Percentiles rank a stretch among this genome's conserved stretches.
Evolutionary conservation across 37 sponge, comb jelly and placozoan genomes (phyloP).

Genomic region (Spongia lamella): DNA sequence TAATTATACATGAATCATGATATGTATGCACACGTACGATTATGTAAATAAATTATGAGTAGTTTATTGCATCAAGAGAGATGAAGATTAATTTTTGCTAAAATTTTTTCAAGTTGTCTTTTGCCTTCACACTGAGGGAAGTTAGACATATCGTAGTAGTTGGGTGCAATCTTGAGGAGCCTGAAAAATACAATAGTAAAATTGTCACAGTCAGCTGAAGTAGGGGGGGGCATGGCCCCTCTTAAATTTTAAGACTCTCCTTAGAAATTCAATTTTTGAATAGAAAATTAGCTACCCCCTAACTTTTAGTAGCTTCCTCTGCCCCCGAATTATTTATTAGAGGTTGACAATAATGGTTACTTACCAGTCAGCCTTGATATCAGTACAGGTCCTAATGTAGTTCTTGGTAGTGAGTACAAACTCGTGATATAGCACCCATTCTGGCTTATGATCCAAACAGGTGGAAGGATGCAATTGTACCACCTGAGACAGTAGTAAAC

Average conservation of each 20-base stretch:
- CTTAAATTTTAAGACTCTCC: too few relatives aligned
- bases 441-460: constrained; percentile 98
- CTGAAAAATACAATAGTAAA: constrained; percentile 54
- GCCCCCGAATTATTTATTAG: too few relatives aligned
- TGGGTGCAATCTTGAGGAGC: constrained; percentile 83
- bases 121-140: constrained; percentile 99
- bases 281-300: too few relatives aligned
- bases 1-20: too few relatives aligned
- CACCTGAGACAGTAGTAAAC: constrained; percentile 50
- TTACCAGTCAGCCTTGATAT: constrained; percentile 97
- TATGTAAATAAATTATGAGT: too few relatives aligned
- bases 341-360: too few relatives aligned
- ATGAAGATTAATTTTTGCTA: constrained; percentile 60
- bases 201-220: not conserved
- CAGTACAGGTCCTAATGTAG: constrained; percentile 96
- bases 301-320: too few relatives aligned
- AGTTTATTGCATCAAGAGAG: too few relatives aligned
- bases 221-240: too few relatives aligned
- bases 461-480: constrained; percentile 99
- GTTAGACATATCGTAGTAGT: constrained; percentile 95
- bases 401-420: constrained; percentile 99
- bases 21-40: too few relatives aligned
- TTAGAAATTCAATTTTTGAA: too few relatives aligned
- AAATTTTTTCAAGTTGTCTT: constrained; percentile 83
- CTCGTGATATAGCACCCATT: constrained; percentile 99